These are phyloP conservation scores for Hippasteria phrygiana DNA, from an alignment of 53 echinoderm and acorn worm species.

Conservation along the genomic window DNA sequence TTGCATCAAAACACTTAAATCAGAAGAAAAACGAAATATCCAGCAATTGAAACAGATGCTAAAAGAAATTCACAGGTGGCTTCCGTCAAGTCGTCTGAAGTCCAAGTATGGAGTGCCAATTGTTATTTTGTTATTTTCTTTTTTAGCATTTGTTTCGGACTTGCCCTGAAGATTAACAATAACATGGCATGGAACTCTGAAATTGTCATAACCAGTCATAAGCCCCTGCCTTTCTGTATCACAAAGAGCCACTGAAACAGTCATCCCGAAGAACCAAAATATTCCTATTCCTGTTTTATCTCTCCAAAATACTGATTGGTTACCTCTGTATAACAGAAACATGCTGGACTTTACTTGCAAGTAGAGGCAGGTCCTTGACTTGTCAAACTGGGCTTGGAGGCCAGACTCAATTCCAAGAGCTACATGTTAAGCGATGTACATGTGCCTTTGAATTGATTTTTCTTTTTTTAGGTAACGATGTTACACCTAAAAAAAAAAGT, in stretches of 20 bases:
- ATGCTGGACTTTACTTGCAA: not conserved
- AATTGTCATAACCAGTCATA: conserved; percentile 17
- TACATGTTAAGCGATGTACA: not conserved
- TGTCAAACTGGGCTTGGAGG: conserved; percentile 31
- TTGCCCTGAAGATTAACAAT: not conserved
- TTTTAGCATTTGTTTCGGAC: conserved; percentile 66
- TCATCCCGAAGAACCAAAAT: not conserved
- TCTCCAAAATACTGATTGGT: conserved; percentile 6
- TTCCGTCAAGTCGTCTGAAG: not conserved
- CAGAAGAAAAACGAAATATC: not conserved
- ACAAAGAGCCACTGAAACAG: conserved; percentile 2
- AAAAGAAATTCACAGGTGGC: conserved; percentile 24
- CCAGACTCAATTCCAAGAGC: conserved; percentile 29
- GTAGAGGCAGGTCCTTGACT: conserved; percentile 59
- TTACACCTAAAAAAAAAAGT: not conserved
- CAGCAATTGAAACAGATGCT: conserved; percentile 29
- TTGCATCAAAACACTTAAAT: conserved; percentile 35
- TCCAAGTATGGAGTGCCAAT: not conserved
- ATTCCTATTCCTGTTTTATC: not conserved
- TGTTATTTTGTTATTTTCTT: too few species aligned
- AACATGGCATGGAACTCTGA: conserved; percentile 50
- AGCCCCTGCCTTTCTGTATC: conserved; percentile 6
- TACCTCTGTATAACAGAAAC: not conserved
- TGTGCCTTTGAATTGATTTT: not conserved
- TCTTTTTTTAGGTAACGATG: not conserved